These are phyloP conservation scores for Fragum whitleyi DNA, from an alignment of 2,888 invertebrate genomes.

Conservation along the genomic window DNA sequence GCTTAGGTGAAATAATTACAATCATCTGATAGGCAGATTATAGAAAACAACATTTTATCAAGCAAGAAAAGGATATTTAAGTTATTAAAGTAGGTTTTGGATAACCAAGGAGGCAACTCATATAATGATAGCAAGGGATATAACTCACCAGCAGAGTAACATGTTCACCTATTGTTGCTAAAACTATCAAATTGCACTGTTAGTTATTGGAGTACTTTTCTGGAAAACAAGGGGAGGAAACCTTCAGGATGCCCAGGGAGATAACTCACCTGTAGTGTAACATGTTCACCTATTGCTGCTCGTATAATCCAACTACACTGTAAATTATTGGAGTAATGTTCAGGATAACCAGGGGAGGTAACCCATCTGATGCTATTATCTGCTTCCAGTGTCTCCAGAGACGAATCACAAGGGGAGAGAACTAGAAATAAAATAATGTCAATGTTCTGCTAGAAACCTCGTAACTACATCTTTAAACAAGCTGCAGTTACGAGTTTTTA, in stretches of 20 bases:
- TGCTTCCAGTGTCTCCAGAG: constrained; percentile 60
- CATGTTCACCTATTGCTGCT: constrained; percentile 16
- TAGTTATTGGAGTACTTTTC: neutral
- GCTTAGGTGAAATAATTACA: too few relatives aligned
- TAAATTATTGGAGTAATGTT: constrained; percentile 64
- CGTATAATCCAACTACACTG: constrained; percentile 74
- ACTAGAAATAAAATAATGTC: constrained; percentile 66
- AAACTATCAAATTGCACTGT: neutral
- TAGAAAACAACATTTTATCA: too few relatives aligned
- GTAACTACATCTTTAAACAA: too few relatives aligned
- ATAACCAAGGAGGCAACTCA: too few relatives aligned
- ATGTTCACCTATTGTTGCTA: neutral
- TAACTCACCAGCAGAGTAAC: neutral
- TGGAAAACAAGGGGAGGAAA: neutral
- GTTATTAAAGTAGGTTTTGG: too few relatives aligned
- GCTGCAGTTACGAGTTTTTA: too few relatives aligned
- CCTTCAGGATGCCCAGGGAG: neutral
- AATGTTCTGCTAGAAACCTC: constrained; percentile 7
- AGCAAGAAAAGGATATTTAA: too few relatives aligned
- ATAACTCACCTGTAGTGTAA: constrained; percentile 11
- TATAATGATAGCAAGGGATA: too few relatives aligned
- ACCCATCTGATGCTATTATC: constrained; percentile 58
- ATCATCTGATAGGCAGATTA: too few relatives aligned
- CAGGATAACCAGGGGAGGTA: constrained; percentile 69
- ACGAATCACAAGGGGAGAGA: constrained; percentile 61